Evolutionary conservation across 92 coral and sea anemone genomes (phyloP).

Genomic region (Zoanthus sociatus): DNA sequence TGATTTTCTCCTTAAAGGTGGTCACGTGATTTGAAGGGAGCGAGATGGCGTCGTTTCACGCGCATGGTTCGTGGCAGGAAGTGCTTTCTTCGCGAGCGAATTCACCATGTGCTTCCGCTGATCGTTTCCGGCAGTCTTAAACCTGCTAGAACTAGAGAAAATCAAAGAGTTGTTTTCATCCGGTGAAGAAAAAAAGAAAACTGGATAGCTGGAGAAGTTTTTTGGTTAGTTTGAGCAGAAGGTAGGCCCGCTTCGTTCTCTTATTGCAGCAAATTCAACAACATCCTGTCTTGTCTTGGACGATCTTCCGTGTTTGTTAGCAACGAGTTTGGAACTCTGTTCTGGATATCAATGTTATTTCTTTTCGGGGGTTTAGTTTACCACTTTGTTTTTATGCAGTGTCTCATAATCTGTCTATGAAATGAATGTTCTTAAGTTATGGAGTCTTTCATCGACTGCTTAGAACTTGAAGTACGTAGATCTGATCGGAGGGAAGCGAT

Average conservation of each 20-base stretch:
- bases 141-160: slow-evolving; percentile 64
- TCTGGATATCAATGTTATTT: slow-evolving; percentile 14
- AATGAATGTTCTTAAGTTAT: not conserved
- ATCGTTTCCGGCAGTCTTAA: slow-evolving; percentile 83
- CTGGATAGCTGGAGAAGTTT: slow-evolving; percentile 17
- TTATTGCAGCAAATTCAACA: slow-evolving; percentile 15
- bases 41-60: slow-evolving; percentile 77
- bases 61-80: slow-evolving; percentile 83
- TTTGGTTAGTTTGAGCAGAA: slow-evolving; percentile 29
- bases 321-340: slow-evolving; percentile 48
- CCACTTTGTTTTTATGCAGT: not conserved
- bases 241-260: slow-evolving; percentile 12
- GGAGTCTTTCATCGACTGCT: not conserved
- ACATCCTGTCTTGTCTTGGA: slow-evolving; percentile 40
- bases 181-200: slow-evolving; percentile 19
- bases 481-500: slow-evolving; percentile 40
- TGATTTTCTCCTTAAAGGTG: slow-evolving; percentile 1
- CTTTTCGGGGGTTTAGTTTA: not conserved
- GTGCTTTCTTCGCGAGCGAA: slow-evolving; percentile 70
- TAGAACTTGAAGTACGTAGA: not conserved
- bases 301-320: slow-evolving; percentile 50
- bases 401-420: not conserved
- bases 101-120: slow-evolving; percentile 97
- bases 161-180: slow-evolving; percentile 23
- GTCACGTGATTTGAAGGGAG: slow-evolving; percentile 65